Percentiles rank a stretch among this genome's conserved stretches.
Evolutionary conservation across 92 coral and sea anemone species (phyloP).

Genomic region (Porites cylindrica): DNA sequence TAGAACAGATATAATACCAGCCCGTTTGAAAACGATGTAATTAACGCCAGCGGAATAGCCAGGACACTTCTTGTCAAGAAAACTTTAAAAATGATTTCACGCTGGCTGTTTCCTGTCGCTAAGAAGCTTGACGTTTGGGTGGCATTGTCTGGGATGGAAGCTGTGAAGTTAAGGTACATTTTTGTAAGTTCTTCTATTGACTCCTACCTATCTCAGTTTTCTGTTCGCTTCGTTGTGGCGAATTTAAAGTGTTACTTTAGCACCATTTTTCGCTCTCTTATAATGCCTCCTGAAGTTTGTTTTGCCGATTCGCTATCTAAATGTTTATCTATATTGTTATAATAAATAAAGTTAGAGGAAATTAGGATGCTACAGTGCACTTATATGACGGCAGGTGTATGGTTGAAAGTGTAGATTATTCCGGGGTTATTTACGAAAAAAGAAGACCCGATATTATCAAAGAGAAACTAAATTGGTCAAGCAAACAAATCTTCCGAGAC

Average conservation of each 20-base stretch:
- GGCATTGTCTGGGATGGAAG: neutral
- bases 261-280: neutral
- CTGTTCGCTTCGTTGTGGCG: neutral
- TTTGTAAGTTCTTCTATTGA: neutral
- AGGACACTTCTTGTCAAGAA: conserved; percentile 63
- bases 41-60: conserved; percentile 63
- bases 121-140: neutral
- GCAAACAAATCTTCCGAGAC: conserved; percentile 10
- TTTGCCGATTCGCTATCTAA: neutral
- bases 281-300: neutral
- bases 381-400: conserved; percentile 13
- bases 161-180: conserved; percentile 25
- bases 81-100: conserved; percentile 42
- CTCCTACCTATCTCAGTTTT: neutral
- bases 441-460: neutral
- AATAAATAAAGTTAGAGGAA: conserved; percentile 7
- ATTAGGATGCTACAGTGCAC: conserved; percentile 2
- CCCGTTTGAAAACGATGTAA: conserved; percentile 73
- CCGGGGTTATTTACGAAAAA: neutral
- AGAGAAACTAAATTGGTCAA: neutral
- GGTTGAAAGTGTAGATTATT: neutral
- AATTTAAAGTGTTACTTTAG: no score
- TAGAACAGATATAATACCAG: conserved; percentile 65
- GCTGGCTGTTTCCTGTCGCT: neutral
- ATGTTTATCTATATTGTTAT: conserved; percentile 15